A percentile compares a stretch with the other conserved stretches of the same genome.
These are phyloP conservation scores for Menidia beryllina DNA, from an alignment of 2,113 vertebrate genomes.

Conservation along the genomic window DNA sequence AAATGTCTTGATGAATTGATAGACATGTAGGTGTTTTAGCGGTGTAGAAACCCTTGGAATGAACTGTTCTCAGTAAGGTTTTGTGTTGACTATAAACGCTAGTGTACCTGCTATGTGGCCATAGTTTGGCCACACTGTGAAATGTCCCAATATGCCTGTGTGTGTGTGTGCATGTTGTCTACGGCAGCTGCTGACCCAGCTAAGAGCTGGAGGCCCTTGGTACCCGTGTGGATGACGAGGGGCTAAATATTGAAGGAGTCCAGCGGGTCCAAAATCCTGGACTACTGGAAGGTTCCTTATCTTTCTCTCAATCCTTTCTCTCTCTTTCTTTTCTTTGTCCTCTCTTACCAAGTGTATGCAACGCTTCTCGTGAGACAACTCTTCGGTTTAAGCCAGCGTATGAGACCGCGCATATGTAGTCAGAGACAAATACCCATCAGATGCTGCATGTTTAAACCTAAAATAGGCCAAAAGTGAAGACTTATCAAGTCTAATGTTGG, in stretches of 20 bases:
- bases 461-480: not conserved
- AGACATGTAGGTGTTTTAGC: conserved; percentile 7
- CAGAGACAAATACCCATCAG: conserved; percentile 20
- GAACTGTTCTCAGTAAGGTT: conserved; percentile 22
- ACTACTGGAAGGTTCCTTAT: conserved; percentile 96
- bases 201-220: conserved; percentile 94
- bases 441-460: conserved; percentile 29
- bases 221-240: conserved; percentile 94
- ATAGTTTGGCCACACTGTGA: conserved; percentile 84
- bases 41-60: conserved; percentile 7
- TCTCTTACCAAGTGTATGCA: conserved; percentile 72
- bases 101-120: conserved; percentile 71
- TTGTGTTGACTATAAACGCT: conserved; percentile 44
- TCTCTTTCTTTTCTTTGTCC: conserved; percentile 46
- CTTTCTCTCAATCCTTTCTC: conserved; percentile 81
- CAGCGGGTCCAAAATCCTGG: conserved; percentile 96
- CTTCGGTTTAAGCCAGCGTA: conserved; percentile 53
- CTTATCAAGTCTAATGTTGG: not conserved
- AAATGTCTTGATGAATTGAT: not conserved
- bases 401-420: conserved; percentile 47
- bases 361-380: conserved; percentile 63
- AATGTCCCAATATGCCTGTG: conserved; percentile 92
- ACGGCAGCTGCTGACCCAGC: conserved; percentile 96
- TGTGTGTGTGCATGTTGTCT: conserved; percentile 98
- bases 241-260: conserved; percentile 97